Evolutionary conservation across 1,140 invertebrate genomes (phyloP), one percentile per base, ranked within the genome.

Genomic region (Drosophila pectinifera): DNA sequence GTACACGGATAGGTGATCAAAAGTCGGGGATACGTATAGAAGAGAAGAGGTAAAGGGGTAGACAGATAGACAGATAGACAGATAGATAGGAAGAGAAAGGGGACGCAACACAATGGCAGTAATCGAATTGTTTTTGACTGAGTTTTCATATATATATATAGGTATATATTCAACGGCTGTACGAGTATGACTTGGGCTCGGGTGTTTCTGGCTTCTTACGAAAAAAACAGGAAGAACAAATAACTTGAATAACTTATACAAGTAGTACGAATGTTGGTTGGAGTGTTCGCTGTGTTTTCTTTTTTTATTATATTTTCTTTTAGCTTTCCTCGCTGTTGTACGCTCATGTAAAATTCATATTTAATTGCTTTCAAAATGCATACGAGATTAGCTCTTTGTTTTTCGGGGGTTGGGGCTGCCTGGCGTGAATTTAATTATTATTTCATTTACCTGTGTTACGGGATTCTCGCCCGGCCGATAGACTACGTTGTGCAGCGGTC

Each of bases 381-480:
- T 73, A 82, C 59, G 48, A 78, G 73, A 81, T 73, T 46, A 67
- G 73, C 51, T 73, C 7, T 11, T 51, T 31, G 26, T 65, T 42
- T 57, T 41, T 39, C 36, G 39, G 6, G 18, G 36, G 38, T 31
- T 10, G 49, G 64, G 65, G 11, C 39, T 57, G 64, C 34, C 57
- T 64, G 61, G 62, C 61, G 49, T 64, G 28, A 62, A 39, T 63
- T 59, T 24, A 61, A 43, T 76, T 72, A 56, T 64, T 55, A 61
- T 77, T 70, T 62, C 63, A 92, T 93, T 93, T 94, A 97, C 96
- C 96, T 97, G 96, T 83, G 96, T 97, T 73, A 97, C 96, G 61
- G 96, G 96, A 93, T 97, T 97, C 91, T 97, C 97, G 67, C 96
- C 97, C 5, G 97, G 96, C 73, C 96, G 93, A 93, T 97, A 97